These are phyloP conservation scores for Psittacara wagleri DNA, from an alignment of 2,113 vertebrate genomes.

Conservation along the genomic window DNA sequence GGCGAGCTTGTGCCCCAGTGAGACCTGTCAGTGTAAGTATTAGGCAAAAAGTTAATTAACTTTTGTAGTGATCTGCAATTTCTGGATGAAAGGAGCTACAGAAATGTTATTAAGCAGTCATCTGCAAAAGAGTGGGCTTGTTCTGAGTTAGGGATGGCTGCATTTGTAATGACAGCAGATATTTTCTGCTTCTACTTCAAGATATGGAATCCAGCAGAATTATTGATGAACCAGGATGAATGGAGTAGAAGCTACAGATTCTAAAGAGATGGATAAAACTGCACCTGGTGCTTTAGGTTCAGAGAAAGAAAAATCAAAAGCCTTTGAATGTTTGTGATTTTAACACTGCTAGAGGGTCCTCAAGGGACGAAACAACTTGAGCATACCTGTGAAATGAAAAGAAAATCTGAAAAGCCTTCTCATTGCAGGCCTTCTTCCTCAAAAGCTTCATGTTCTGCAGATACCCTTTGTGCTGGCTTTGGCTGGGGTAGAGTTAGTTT, in stretches of 20 bases:
- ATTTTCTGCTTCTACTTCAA: background rate
- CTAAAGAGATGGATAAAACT: background rate
- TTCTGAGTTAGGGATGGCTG: background rate
- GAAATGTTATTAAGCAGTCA: background rate
- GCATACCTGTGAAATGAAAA: background rate
- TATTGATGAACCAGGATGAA: background rate
- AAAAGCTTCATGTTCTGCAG: background rate
- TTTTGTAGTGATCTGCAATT: background rate
- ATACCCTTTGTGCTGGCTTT: background rate
- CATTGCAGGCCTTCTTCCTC: background rate
- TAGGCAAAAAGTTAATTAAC: background rate
- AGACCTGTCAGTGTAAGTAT: background rate
- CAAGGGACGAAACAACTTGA: background rate
- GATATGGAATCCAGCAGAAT: background rate
- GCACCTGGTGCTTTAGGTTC: background rate
- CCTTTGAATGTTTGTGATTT: background rate
- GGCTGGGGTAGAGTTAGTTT: background rate
- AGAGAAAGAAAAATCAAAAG: background rate
- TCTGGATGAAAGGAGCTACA: background rate
- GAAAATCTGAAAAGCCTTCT: background rate
- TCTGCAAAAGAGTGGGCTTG: background rate
- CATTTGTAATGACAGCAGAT: fast-evolving
- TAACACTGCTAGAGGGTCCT: background rate
- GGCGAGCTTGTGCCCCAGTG: background rate
- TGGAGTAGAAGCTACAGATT: background rate